Conservation (phyloP, 2,797 vertebrate species). For the Pantherophis vulpinus region DNA sequence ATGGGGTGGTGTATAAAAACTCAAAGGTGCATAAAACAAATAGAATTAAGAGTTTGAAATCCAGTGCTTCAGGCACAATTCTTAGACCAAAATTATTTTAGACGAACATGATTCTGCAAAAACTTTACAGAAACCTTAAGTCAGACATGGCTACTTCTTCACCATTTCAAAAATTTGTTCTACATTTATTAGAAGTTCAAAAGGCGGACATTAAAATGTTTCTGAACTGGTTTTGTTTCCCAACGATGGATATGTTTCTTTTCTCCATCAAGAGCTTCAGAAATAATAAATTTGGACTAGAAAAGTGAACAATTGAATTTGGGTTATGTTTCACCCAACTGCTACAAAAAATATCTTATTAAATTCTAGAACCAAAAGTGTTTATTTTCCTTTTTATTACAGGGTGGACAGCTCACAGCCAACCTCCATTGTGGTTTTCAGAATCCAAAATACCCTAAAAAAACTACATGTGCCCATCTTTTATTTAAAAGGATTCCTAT, state of each 20-base stretch:
- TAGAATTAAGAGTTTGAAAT: neutral
- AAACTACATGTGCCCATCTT: neutral
- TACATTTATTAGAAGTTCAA: neutral
- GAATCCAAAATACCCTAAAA: neutral
- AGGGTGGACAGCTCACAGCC: neutral
- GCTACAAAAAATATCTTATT: neutral
- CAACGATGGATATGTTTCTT: neutral
- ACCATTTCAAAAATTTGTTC: neutral
- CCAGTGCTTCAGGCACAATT: neutral
- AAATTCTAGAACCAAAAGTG: neutral
- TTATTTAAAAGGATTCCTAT: neutral
- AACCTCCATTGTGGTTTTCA: neutral
- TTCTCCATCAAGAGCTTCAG: neutral
- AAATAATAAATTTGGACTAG: neutral
- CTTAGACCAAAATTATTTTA: neutral
- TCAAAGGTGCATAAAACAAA: neutral
- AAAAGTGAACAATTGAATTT: neutral
- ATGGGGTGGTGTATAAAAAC: neutral
- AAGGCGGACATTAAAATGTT: neutral
- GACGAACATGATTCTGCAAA: neutral
- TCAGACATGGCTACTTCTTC: neutral
- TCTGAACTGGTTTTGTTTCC: neutral
- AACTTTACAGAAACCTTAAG: neutral
- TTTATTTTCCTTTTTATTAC: neutral
- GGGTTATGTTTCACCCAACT: neutral